Conservation (phyloP, 2,797 vertebrate genomes). For the Diplodus puntazzo region DNA sequence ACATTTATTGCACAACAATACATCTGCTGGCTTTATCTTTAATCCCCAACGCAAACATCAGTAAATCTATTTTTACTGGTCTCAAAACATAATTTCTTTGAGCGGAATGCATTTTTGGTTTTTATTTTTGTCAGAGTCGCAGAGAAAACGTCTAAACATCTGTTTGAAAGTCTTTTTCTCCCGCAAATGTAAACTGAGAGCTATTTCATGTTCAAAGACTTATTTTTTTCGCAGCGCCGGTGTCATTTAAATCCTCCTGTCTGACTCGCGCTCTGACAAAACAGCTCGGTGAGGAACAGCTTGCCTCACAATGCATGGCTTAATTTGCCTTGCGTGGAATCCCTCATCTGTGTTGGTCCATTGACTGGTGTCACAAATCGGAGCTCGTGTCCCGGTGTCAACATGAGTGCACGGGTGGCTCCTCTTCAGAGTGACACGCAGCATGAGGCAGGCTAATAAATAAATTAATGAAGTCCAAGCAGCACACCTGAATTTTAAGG, state of each 20-base stretch:
- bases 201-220: conserved; percentile 67
- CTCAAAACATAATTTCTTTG: conserved; percentile 43
- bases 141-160: conserved; percentile 44
- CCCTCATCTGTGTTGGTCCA: conserved; percentile 47
- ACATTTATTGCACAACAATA: conserved; percentile 25
- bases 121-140: conserved; percentile 25
- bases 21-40: conserved; percentile 35
- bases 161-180: conserved; percentile 43
- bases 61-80: conserved; percentile 43
- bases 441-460: conserved; percentile 66
- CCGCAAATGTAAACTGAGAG: conserved; percentile 46
- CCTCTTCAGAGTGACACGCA: conserved; percentile 48
- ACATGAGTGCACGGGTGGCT: conserved; percentile 33
- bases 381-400: conserved; percentile 42
- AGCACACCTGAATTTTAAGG: conserved; percentile 61
- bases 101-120: conserved; percentile 23
- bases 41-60: conserved; percentile 43
- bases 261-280: conserved; percentile 55
- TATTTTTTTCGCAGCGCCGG: conserved; percentile 50
- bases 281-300: conserved; percentile 58
- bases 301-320: conserved; percentile 62
- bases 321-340: conserved; percentile 68
- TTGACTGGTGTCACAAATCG: conserved; percentile 60
- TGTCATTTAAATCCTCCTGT: conserved; percentile 67
- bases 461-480: conserved; percentile 63